A percentile compares a stretch with the other conserved stretches of the same genome.
Evolutionary conservation across 30 jellyfish, hydroid and myxozoan species (phyloP).

Genomic region (Aurelia aurita): DNA sequence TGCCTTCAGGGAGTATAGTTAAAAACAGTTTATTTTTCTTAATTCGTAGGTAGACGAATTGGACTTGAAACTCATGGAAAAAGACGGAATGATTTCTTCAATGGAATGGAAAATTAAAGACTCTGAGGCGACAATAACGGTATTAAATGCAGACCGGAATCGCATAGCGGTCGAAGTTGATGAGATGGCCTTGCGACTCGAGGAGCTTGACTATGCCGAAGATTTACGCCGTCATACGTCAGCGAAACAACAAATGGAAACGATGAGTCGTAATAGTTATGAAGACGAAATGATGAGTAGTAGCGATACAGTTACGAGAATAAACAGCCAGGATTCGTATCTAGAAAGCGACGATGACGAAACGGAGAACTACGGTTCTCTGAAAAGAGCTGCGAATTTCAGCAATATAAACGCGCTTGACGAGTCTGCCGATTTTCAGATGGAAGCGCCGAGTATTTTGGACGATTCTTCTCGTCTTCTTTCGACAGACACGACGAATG

Average conservation of each 20-base stretch:
- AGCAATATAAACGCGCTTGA: constrained; percentile 64
- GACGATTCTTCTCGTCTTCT: too few relatives aligned
- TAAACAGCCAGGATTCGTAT: constrained; percentile 24
- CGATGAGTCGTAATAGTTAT: constrained; percentile 27
- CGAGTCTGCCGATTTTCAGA: constrained; percentile 56
- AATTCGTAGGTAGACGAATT: constrained; percentile 30
- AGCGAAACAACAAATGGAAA: neutral
- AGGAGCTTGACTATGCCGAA: constrained; percentile 61
- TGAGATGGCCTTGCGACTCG: constrained; percentile 75
- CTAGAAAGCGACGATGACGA: constrained; percentile 48
- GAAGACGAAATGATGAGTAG: constrained; percentile 39
- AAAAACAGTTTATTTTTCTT: too few relatives aligned
- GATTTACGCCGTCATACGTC: constrained; percentile 16
- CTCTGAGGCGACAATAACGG: constrained; percentile 65
- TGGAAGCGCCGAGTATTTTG: neutral
- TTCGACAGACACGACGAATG: too few relatives aligned
- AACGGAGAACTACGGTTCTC: constrained; percentile 4
- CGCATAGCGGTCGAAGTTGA: constrained; percentile 82
- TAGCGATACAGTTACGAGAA: constrained; percentile 20
- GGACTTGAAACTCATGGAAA: constrained; percentile 49
- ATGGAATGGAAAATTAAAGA: constrained; percentile 65
- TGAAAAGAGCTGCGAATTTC: constrained; percentile 76
- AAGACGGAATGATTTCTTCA: constrained; percentile 34
- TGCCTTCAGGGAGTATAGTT: too few relatives aligned
- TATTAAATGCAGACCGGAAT: constrained; percentile 70